These are phyloP conservation scores for Hypotaenidia okinawae DNA, from an alignment of 2,797 vertebrate genomes.

Conservation along the genomic window DNA sequence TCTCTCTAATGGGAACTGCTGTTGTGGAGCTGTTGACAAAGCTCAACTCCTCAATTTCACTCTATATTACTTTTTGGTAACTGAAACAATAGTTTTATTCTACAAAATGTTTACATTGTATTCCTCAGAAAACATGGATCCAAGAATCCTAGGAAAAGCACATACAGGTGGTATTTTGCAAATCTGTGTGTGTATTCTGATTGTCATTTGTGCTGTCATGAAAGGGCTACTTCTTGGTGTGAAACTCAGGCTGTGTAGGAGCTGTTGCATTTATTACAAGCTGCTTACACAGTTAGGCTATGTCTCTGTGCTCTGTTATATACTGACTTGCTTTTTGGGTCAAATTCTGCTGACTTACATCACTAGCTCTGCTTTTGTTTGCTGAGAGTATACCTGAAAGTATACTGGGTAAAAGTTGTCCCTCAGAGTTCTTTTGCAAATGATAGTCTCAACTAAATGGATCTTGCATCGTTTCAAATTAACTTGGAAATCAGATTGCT, in stretches of 20 bases:
- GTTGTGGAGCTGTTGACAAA: background rate
- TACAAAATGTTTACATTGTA: background rate
- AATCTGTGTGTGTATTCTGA: background rate
- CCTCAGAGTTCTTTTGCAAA: background rate
- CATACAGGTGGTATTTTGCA: background rate
- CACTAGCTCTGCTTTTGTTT: background rate
- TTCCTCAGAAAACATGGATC: background rate
- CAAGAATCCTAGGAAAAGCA: background rate
- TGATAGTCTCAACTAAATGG: constrained; percentile 8
- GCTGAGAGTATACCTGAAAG: background rate
- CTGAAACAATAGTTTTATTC: background rate
- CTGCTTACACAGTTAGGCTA: background rate
- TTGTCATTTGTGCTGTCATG: background rate
- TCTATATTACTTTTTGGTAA: background rate
- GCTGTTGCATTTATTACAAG: background rate
- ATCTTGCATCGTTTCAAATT: constrained; percentile 53
- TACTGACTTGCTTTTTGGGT: background rate
- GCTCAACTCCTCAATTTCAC: background rate
- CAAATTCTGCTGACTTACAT: background rate
- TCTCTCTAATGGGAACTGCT: background rate
- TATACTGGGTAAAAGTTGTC: background rate
- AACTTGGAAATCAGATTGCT: constrained; percentile 63
- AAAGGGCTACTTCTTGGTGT: background rate
- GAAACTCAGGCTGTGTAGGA: background rate
- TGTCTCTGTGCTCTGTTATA: background rate